Percentiles rank a stretch among this genome's conserved stretches.
Evolutionary conservation across 2,797 vertebrate genomes (phyloP).

Genomic region (Dryobates pubescens): DNA sequence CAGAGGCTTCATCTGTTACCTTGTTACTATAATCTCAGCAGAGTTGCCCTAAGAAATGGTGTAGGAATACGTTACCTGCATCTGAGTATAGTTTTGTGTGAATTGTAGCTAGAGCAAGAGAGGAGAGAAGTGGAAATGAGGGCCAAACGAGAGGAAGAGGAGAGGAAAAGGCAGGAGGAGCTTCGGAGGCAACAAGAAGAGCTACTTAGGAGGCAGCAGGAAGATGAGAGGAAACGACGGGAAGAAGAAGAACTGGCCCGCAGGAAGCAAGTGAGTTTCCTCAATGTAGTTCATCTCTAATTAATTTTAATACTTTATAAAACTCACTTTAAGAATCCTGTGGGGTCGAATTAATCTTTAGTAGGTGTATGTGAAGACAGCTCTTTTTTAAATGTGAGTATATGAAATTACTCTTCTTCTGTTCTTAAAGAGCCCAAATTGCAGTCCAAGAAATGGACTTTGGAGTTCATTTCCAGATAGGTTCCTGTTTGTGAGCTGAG

Average conservation of each 20-base stretch:
- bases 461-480: neutral
- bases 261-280: constrained; percentile 89
- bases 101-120: constrained; percentile 90
- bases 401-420: neutral
- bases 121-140: constrained; percentile 92
- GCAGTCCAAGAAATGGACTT: neutral
- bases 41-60: constrained; percentile 43
- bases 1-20: constrained; percentile 31
- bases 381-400: constrained; percentile 51
- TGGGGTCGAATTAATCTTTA: constrained; percentile 48
- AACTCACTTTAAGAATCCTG: constrained; percentile 64
- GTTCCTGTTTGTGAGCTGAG: neutral
- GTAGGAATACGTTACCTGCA: constrained; percentile 64
- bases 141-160: constrained; percentile 94
- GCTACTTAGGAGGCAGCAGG: constrained; percentile 87
- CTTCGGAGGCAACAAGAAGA: constrained; percentile 91
- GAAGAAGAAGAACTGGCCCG: constrained; percentile 91
- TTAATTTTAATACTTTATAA: constrained; percentile 41
- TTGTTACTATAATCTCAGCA: constrained; percentile 14
- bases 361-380: constrained; percentile 41
- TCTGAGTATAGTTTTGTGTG: constrained; percentile 65
- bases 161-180: constrained; percentile 90
- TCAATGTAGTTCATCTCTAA: constrained; percentile 54
- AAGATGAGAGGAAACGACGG: constrained; percentile 89
- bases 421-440: neutral